Evolutionary conservation across 2,113 vertebrate species (phyloP).

Genomic region (Pseudorhombus dupliciocellatus): DNA sequence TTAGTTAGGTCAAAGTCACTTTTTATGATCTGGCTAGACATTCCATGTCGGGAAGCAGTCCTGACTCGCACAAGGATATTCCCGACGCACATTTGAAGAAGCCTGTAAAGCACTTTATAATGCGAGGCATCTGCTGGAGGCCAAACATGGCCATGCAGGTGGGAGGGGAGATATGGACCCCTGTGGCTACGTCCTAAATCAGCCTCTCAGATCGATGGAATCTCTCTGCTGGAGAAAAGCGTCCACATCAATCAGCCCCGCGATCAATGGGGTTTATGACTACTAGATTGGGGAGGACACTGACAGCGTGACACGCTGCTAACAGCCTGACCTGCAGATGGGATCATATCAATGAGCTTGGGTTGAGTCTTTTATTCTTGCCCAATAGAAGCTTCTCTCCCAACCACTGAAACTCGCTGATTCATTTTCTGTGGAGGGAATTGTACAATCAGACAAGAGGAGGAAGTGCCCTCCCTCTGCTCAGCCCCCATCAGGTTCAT

Average conservation of each 20-base stretch:
- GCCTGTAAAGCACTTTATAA: not conserved
- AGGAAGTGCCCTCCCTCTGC: constrained; percentile 20
- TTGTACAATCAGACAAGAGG: not conserved
- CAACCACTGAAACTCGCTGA: not conserved
- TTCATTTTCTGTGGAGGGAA: not conserved
- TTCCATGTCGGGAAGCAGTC: not conserved
- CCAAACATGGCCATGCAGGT: not conserved
- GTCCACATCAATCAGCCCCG: constrained; percentile 33
- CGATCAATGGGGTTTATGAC: constrained; percentile 27
- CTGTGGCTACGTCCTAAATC: constrained; percentile 7
- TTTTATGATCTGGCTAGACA: too few relatives aligned
- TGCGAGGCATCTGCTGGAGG: not conserved
- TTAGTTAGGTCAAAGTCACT: not conserved
- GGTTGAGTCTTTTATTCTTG: not conserved
- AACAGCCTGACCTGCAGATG: not conserved
- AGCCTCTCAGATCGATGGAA: not conserved
- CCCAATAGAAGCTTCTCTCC: not conserved
- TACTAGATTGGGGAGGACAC: not conserved
- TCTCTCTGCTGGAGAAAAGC: not conserved
- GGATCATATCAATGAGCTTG: not conserved
- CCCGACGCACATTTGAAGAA: not conserved
- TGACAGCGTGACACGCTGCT: not conserved
- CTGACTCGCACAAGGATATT: not conserved
- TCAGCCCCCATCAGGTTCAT: not conserved
- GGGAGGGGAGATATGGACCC: not conserved